phyloP scores from a whole-genome alignment of 2,797 vertebrate genomes.

The Lophius americanus region DNA sequence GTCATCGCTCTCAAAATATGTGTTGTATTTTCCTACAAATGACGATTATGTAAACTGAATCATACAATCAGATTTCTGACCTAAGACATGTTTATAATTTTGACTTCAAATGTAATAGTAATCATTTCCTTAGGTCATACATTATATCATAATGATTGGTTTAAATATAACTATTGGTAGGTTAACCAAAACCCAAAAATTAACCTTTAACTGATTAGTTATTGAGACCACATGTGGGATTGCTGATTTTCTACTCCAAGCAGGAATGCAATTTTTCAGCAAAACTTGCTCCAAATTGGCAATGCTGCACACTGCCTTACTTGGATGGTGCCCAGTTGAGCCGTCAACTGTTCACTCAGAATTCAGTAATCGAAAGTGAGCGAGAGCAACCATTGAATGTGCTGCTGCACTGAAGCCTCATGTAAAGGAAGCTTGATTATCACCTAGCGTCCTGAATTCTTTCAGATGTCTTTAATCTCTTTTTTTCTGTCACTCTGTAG shows the following conservation, averaged over 20 bases:
- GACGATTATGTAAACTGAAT: too few species aligned
- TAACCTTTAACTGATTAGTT: too few species aligned
- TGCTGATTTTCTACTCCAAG: not conserved
- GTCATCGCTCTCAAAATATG: too few species aligned
- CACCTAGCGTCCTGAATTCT: not conserved
- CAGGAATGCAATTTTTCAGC: not conserved
- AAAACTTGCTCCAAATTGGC: conserved; percentile 1
- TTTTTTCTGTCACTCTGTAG: not conserved
- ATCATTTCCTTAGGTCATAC: too few species aligned
- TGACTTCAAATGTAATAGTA: too few species aligned
- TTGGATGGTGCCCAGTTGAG: conserved; percentile 1
- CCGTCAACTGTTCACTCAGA: not conserved
- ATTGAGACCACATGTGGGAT: too few species aligned
- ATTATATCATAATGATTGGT: too few species aligned
- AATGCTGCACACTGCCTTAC: conserved; percentile 5
- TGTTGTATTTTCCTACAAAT: too few species aligned
- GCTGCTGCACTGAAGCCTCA: conserved; percentile 18
- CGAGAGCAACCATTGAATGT: not conserved
- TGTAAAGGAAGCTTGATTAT: conserved; percentile 16
- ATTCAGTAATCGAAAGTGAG: conserved; percentile 22
- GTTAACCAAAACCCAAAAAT: too few species aligned
- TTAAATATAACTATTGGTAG: too few species aligned
- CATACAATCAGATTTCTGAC: too few species aligned
- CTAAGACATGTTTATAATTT: too few species aligned
- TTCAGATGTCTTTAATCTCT: not conserved